Evolutionary conservation across 2,888 invertebrate species (phyloP), one percentile per base, ranked within the genome.

Genomic region (Spodoptera littoralis): DNA sequence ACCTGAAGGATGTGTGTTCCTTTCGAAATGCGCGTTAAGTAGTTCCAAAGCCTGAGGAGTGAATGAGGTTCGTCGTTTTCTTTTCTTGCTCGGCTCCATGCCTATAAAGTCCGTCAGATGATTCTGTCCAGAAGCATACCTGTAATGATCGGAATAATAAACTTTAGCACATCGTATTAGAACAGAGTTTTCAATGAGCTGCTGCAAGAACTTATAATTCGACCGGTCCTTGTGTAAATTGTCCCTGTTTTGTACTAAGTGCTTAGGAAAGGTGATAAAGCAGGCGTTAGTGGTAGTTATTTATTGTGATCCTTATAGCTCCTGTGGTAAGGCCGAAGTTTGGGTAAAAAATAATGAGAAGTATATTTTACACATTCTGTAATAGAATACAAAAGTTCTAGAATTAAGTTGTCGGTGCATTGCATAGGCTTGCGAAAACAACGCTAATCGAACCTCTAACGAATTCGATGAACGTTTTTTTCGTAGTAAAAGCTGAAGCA

Each of bases 1-100:
- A 99, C 99, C 99, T 92, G 99, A 99, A 44, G 99, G 99, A 96
- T 99, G 99, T 60, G 99, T 99, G 93, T 99, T 99, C 84, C 98
- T 96, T 92, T 99, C 98, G 88, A 99, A 99, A 93, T 99, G 98
- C 63, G 98, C 98, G 91, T 99, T 99, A 65, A 99, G 95, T 71
- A 99, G 95, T 92, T 99, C 99, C 83, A 99, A 92, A 12, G 99
- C 99, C 91, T 99, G 98, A 1, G 99, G 99, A 4, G 99, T 99
- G 94, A 99, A 99, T 0, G 99, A 99, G 44, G 99, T 99, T 84
- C 99, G 96, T 83, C 99, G 95, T 95, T 99, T 99, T 83, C 99
- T 96, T 88, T 99, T 99, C 95, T 99, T 99, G 67, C 98, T 98
- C 4, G 99, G 98, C 89, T 99, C 99, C 89, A 98, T 98, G 44